These are phyloP conservation scores for Pagetopsis macropterus DNA, from an alignment of 2,797 vertebrate species.

Conservation along the genomic window DNA sequence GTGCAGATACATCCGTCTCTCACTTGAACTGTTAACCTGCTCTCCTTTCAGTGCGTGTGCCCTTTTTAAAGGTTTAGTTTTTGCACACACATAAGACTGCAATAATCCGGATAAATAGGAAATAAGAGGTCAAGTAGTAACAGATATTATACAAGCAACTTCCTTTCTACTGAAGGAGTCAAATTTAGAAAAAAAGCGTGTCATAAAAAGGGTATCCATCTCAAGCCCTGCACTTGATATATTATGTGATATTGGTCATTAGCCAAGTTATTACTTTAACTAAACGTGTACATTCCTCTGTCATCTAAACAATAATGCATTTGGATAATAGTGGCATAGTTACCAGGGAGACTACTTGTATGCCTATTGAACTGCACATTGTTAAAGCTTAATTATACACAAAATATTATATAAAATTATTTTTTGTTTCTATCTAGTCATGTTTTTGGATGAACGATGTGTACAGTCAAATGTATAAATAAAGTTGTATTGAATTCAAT, in stretches of 20 bases:
- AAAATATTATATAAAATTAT: too few relatives aligned
- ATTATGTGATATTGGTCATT: background rate
- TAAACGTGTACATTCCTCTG: background rate
- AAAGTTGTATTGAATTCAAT: too few relatives aligned
- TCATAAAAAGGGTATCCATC: background rate
- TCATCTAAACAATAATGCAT: background rate
- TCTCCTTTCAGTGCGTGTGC: slow-evolving; percentile 19
- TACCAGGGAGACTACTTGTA: background rate
- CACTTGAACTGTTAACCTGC: background rate
- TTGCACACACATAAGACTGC: too few relatives aligned
- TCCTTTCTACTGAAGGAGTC: too few relatives aligned
- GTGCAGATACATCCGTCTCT: background rate
- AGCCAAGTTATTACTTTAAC: background rate
- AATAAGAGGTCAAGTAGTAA: too few relatives aligned
- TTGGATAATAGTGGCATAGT: background rate
- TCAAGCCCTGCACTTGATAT: background rate
- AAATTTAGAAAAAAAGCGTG: background rate
- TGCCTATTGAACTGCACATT: too few relatives aligned
- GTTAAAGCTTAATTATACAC: too few relatives aligned
- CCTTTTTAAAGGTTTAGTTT: slow-evolving; percentile 4
- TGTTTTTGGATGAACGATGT: too few relatives aligned
- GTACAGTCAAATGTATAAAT: too few relatives aligned
- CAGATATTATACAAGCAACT: too few relatives aligned
- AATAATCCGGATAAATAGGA: too few relatives aligned
- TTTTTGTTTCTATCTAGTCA: too few relatives aligned